phyloP scores from a whole-genome alignment of 2,888 invertebrate genomes.

The Apantesis nais region DNA sequence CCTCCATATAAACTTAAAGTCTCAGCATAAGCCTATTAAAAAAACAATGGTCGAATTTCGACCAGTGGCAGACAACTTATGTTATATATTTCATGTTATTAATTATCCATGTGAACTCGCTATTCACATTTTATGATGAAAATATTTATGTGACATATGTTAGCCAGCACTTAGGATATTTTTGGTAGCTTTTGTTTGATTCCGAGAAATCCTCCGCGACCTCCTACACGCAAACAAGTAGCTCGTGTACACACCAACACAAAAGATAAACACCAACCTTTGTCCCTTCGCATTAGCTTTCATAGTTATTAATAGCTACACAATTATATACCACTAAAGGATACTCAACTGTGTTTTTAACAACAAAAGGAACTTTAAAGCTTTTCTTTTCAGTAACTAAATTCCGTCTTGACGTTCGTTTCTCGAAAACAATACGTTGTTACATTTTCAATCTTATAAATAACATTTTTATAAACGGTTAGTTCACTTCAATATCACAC shows the following conservation, averaged over 20 bases:
- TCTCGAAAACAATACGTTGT: too few species aligned
- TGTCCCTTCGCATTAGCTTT: conserved; percentile 6
- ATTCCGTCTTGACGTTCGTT: conserved; percentile 16
- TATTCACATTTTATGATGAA: not conserved
- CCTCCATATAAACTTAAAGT: too few species aligned
- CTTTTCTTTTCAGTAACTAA: conserved; percentile 27
- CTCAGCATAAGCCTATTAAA: too few species aligned
- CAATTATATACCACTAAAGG: conserved; percentile 4
- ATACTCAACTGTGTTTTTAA: not conserved
- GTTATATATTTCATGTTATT: not conserved
- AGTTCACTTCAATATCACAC: too few species aligned
- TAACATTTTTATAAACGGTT: too few species aligned
- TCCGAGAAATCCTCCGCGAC: not conserved
- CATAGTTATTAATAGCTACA: conserved; percentile 7
- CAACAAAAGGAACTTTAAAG: conserved; percentile 6
- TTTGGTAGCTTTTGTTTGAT: conserved; percentile 6
- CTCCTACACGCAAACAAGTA: conserved; percentile 1
- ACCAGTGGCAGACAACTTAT: too few species aligned
- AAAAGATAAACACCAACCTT: conserved; percentile 13
- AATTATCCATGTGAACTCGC: not conserved
- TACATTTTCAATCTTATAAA: too few species aligned
- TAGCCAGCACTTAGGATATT: not conserved
- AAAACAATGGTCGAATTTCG: too few species aligned
- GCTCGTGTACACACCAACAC: conserved; percentile 13
- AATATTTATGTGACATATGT: not conserved